Percentiles rank a stretch among this genome's conserved stretches.
Conservation (phyloP, 2,113 vertebrate species). For the Alligator sinensis region DNA sequence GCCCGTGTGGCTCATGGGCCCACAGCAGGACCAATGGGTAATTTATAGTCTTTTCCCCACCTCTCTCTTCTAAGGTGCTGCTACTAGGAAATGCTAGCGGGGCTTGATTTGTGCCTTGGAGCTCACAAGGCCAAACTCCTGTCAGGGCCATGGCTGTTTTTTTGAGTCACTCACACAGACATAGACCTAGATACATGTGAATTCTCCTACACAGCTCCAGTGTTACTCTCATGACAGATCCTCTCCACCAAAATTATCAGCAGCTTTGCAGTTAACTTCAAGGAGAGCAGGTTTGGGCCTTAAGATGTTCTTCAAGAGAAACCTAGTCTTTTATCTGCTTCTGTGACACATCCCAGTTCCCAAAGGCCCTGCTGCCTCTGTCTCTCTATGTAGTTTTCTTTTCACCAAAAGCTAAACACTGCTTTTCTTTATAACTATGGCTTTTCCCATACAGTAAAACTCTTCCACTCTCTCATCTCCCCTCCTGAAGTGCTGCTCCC, state of each 20-base stretch:
- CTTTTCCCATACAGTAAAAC: not conserved
- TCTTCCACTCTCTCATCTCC: not conserved
- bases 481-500: not conserved
- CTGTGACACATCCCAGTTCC: not conserved
- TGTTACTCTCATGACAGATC: not conserved
- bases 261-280: not conserved
- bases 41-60: not conserved
- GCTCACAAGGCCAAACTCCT: not conserved
- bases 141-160: not conserved
- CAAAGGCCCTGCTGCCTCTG: not conserved
- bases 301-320: not conserved
- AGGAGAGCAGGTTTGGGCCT: not conserved
- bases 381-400: not conserved
- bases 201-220: not conserved
- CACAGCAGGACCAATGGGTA: not conserved
- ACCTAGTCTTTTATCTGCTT: not conserved
- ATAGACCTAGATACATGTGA: not conserved
- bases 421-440: not conserved
- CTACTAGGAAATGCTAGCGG: not conserved
- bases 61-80: not conserved
- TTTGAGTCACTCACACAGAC: not conserved
- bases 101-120: not conserved
- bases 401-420: not conserved
- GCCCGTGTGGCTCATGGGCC: not conserved
- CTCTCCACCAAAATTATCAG: not conserved